phyloP scores from a whole-genome alignment of 2,113 vertebrate genomes.

The Campylorhamphus procurvoides region DNA sequence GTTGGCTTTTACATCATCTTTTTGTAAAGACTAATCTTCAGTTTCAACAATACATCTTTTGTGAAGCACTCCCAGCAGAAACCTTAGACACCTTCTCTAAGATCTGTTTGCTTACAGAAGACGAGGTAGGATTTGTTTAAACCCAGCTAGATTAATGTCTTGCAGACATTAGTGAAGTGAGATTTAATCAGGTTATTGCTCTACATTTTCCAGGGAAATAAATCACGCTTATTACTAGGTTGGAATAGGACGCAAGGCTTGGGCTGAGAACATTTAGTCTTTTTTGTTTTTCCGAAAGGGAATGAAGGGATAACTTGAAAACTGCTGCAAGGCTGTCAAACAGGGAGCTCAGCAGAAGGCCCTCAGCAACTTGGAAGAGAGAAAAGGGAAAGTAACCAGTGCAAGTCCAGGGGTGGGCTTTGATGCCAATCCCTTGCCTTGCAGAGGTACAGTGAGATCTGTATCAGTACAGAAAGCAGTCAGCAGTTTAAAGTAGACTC shows the following conservation, averaged over 20 bases:
- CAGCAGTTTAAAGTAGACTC: background rate
- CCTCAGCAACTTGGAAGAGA: background rate
- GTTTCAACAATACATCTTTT: constrained; percentile 68
- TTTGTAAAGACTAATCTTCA: constrained; percentile 55
- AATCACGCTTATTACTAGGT: constrained; percentile 59
- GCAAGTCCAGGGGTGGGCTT: background rate
- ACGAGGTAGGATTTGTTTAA: constrained; percentile 68
- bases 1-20: constrained; percentile 60
- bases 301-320: background rate
- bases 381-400: background rate
- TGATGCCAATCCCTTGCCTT: background rate
- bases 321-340: background rate
- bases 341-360: background rate
- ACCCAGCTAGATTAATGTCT: constrained; percentile 66
- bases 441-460: background rate
- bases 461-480: background rate
- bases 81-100: constrained; percentile 69
- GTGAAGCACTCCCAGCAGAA: constrained; percentile 61
- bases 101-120: constrained; percentile 70
- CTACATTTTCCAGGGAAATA: constrained; percentile 64
- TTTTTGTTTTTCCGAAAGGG: background rate
- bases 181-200: constrained; percentile 66
- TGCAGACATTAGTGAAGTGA: constrained; percentile 67
- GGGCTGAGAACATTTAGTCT: constrained; percentile 4
- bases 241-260: constrained; percentile 25